These are phyloP conservation scores for Falcunculus frontatus DNA, from an alignment of 2,113 vertebrate genomes.

Conservation along the genomic window DNA sequence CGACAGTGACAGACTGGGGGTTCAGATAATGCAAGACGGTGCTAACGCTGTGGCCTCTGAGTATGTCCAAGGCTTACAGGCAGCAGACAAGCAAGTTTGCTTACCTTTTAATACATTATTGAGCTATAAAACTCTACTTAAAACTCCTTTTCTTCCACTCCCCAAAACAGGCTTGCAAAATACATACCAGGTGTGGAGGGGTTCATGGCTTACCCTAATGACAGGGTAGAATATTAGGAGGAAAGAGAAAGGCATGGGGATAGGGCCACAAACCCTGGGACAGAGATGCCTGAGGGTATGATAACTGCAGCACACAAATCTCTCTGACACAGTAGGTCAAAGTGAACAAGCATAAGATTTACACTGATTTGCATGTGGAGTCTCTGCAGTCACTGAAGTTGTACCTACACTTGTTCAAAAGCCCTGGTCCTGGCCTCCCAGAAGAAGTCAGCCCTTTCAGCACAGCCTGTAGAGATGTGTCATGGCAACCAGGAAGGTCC, in stretches of 20 bases:
- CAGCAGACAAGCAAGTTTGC: neutral
- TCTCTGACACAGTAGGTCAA: neutral
- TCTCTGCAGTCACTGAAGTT: neutral
- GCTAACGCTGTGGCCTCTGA: neutral
- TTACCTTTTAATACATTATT: neutral
- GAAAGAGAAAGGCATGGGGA: neutral
- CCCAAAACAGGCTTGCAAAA: neutral
- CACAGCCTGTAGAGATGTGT: neutral
- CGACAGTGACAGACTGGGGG: neutral
- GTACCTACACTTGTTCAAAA: neutral
- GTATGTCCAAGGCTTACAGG: neutral
- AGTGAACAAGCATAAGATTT: neutral
- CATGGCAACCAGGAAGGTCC: neutral
- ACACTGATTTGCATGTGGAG: neutral
- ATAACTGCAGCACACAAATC: neutral
- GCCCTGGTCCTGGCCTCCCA: neutral
- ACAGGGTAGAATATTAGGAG: neutral
- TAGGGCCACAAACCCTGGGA: neutral
- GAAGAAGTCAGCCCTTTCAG: neutral
- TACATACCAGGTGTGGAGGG: rapidly evolving
- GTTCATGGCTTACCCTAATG: neutral
- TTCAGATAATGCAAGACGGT: neutral
- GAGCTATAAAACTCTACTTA: neutral
- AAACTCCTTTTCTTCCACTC: neutral
- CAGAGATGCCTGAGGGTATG: neutral